phyloP scores from a whole-genome alignment of 2,113 vertebrate genomes.

The Clarias macrocephalus region DNA sequence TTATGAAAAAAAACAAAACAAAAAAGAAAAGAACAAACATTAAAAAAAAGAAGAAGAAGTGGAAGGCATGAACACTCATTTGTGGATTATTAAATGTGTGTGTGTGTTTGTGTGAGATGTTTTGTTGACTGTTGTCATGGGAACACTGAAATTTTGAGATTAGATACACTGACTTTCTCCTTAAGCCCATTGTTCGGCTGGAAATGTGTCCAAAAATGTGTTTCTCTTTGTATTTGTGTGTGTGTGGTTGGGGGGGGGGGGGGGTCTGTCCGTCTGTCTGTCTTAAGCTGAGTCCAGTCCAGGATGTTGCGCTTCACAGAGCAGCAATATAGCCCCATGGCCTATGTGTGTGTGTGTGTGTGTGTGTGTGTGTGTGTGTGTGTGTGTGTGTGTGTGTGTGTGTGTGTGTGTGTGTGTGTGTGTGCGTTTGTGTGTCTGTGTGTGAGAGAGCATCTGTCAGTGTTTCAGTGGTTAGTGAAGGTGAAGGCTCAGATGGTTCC shows the following conservation, averaged over 20 bases:
- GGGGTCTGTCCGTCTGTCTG: conserved; percentile 11
- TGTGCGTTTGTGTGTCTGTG: no score
- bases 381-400: no score
- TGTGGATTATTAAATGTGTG: not conserved
- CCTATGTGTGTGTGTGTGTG: conserved; percentile 27
- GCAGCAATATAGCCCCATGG: not conserved
- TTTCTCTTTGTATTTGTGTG: not conserved
- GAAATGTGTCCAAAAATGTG: not conserved
- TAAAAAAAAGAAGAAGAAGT: not conserved
- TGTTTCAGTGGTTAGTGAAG: not conserved
- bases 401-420: no score
- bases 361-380: no score
- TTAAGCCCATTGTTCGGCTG: no score
- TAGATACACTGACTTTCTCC: not conserved
- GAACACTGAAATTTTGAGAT: not conserved
- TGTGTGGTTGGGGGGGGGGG: not conserved
- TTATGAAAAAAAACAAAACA: no score
- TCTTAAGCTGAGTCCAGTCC: not conserved
- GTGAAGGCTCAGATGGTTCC: no score
- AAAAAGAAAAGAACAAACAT: no score
- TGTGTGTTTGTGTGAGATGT: not conserved
- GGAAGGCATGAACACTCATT: not conserved
- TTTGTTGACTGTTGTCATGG: not conserved
- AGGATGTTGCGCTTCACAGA: conserved; percentile 21
- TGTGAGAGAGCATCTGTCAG: conserved; percentile 1